These are phyloP conservation scores for Sphaeramia orbicularis DNA, from an alignment of 2,797 vertebrate genomes.

Conservation along the genomic window DNA sequence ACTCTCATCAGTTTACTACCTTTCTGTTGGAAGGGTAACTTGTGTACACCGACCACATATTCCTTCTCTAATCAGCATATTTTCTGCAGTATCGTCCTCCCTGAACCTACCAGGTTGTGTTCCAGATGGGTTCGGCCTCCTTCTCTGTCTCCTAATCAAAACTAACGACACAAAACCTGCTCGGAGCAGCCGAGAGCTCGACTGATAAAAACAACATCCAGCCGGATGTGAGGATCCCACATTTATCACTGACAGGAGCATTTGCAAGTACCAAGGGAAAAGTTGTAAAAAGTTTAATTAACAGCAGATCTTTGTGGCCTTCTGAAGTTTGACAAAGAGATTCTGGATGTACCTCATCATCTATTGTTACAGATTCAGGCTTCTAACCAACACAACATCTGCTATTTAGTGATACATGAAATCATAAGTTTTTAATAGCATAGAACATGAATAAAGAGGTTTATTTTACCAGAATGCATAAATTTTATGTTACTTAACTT, in stretches of 20 bases:
- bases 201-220: constrained; percentile 7
- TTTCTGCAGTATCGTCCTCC: background rate
- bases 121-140: constrained; percentile 58
- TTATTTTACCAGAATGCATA: too few species aligned
- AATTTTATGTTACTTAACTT: too few species aligned
- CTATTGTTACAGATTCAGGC: background rate
- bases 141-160: constrained; percentile 53
- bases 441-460: too few species aligned
- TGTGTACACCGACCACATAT: background rate
- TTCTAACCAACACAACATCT: background rate
- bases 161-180: constrained; percentile 45
- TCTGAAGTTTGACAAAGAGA: background rate
- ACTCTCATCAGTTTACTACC: too few species aligned
- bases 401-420: background rate
- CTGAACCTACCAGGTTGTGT: constrained; percentile 33
- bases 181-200: constrained; percentile 22
- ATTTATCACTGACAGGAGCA: constrained; percentile 42
- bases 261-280: background rate
- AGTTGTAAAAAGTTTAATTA: constrained; percentile 1
- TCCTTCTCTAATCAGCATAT: background rate
- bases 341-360: background rate
- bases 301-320: background rate
- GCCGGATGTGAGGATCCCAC: background rate
- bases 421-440: too few species aligned
- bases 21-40: too few species aligned